These are phyloP conservation scores for Platyrinchus mystaceus DNA, from an alignment of 2,797 vertebrate species.

Conservation along the genomic window DNA sequence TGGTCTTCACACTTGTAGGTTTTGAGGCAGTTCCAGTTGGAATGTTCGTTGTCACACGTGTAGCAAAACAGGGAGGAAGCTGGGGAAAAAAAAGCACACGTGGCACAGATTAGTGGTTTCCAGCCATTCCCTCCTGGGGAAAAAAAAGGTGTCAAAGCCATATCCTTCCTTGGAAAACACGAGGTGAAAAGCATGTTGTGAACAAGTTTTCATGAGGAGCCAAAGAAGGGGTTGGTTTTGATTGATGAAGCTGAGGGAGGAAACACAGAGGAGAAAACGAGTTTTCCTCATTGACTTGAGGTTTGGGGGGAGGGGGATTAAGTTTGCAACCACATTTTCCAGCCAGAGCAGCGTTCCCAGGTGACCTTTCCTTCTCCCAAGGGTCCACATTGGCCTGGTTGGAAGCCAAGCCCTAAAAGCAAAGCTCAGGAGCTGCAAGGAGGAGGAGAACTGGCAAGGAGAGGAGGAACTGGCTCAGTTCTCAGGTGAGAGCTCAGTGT, in stretches of 20 bases:
- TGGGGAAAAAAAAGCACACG: neutral
- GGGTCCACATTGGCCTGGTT: accelerated
- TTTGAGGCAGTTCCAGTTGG: slow-evolving; percentile 63
- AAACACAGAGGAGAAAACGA: neutral
- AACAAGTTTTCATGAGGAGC: neutral
- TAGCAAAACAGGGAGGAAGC: slow-evolving; percentile 47
- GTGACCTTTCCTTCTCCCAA: neutral
- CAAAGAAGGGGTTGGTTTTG: neutral
- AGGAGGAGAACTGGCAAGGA: neutral
- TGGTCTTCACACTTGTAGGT: slow-evolving; percentile 39
- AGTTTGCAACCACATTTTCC: neutral
- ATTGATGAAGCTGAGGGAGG: neutral
- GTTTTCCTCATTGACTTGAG: neutral
- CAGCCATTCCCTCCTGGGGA: neutral
- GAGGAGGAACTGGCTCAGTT: neutral
- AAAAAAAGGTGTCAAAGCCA: neutral
- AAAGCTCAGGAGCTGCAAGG: neutral
- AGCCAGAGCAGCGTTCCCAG: neutral
- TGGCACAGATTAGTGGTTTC: neutral
- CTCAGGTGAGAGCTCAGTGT: neutral
- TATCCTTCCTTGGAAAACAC: neutral
- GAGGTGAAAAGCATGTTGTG: neutral
- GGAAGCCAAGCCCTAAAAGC: neutral
- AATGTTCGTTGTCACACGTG: neutral
- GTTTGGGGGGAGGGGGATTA: neutral